These are phyloP conservation scores for Phaenicophaeus curvirostris DNA, from an alignment of 2,797 vertebrate species.

Conservation along the genomic window DNA sequence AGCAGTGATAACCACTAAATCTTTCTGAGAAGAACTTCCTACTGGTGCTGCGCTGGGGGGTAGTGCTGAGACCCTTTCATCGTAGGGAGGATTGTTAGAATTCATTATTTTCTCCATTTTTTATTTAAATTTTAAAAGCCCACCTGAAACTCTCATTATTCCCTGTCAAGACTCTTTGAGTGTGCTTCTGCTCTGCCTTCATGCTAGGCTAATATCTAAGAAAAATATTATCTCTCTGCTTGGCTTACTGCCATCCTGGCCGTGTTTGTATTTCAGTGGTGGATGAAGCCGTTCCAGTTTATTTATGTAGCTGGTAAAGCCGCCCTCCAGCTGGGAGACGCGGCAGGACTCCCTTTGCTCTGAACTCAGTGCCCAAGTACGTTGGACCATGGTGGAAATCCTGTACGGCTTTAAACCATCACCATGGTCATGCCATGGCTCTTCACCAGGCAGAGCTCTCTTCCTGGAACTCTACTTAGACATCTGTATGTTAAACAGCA, in stretches of 20 bases:
- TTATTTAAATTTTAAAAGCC: constrained; percentile 1
- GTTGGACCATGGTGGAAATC: not conserved
- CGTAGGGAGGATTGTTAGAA: not conserved
- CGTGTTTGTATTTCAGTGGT: not conserved
- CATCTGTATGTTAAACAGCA: not conserved
- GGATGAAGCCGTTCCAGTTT: not conserved
- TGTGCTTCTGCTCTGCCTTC: not conserved
- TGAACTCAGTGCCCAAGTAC: not conserved
- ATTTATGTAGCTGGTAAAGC: not conserved
- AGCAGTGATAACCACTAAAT: not conserved
- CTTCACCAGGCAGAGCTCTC: not conserved
- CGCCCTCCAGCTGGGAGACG: accelerated
- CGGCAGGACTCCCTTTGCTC: not conserved
- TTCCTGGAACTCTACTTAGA: not conserved
- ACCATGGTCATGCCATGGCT: not conserved
- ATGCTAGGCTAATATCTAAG: constrained; percentile 9
- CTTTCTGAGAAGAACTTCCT: not conserved
- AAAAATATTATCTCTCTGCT: constrained; percentile 45
- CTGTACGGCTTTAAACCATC: not conserved
- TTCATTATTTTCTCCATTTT: constrained; percentile 18
- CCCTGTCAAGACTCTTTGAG: constrained; percentile 12
- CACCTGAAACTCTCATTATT: constrained; percentile 51
- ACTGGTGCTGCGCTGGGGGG: accelerated
- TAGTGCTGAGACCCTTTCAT: not conserved
- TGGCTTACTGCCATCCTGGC: not conserved